Evolutionary conservation across 1,140 invertebrate species (phyloP).

Genomic region (Drosophila azteca): DNA sequence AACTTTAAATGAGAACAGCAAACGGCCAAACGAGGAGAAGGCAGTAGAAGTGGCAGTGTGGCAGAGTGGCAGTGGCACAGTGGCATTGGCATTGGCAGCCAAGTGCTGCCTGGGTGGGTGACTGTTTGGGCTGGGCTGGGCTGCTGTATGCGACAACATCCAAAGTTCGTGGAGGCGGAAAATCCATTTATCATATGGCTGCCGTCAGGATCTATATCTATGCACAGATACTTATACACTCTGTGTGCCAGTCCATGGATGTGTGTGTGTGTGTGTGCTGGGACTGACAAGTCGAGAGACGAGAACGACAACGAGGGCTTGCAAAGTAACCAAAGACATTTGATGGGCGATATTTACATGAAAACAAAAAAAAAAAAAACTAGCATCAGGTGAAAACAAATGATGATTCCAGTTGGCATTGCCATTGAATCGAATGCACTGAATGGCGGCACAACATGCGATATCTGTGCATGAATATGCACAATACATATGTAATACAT

Average conservation of each 20-base stretch:
- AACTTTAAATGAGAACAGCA: constrained; percentile 45
- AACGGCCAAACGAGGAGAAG: constrained; percentile 13
- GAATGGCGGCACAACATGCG: constrained; percentile 34
- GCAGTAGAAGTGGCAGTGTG: no score
- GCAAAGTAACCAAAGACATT: constrained; percentile 46
- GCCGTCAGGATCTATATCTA: constrained; percentile 12
- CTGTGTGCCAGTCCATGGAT: constrained; percentile 1
- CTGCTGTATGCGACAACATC: constrained; percentile 39
- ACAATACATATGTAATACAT: not conserved
- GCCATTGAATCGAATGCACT: constrained; percentile 14
- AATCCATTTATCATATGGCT: constrained; percentile 62
- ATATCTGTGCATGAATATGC: constrained; percentile 26
- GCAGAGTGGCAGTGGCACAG: no score
- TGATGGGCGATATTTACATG: constrained; percentile 44
- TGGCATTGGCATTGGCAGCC: constrained; percentile 8
- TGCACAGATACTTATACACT: not conserved
- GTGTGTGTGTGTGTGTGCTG: constrained; percentile 18
- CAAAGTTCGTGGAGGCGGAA: constrained; percentile 52
- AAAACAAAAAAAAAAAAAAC: constrained; percentile 48
- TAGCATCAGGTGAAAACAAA: constrained; percentile 39
- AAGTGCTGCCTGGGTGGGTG: constrained; percentile 9
- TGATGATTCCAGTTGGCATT: constrained; percentile 42
- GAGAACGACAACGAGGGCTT: constrained; percentile 4
- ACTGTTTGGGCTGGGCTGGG: not conserved
- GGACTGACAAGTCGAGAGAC: not conserved